phyloP scores from a whole-genome alignment of 1,140 invertebrate species.

The Coenobita brevimanus region DNA sequence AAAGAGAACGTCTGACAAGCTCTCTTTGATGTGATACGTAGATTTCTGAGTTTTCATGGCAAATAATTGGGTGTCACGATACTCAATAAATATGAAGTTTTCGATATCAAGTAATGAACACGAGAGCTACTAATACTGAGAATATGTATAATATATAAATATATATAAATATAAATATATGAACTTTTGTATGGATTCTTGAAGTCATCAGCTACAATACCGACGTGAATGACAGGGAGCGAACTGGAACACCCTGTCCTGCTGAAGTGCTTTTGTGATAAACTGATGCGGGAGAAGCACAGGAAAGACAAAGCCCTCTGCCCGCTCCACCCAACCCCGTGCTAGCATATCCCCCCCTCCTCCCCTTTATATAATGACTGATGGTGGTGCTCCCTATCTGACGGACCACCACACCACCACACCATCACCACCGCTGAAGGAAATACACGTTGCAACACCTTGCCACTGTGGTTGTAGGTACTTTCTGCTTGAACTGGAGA shows the following conservation, averaged over 20 bases:
- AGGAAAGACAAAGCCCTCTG: too few relatives aligned
- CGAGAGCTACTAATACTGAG: slow-evolving; percentile 64
- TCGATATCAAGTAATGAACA: slow-evolving; percentile 45
- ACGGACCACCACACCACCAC: too few relatives aligned
- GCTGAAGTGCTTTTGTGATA: slow-evolving; percentile 39
- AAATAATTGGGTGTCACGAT: slow-evolving; percentile 32
- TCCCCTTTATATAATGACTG: too few relatives aligned
- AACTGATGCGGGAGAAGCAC: not conserved
- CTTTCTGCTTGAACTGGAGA: too few relatives aligned
- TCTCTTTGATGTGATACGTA: slow-evolving; percentile 67
- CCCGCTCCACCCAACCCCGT: slow-evolving; percentile 11
- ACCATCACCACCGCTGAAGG: too few relatives aligned
- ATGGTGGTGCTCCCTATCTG: not conserved
- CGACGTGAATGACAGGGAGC: not conserved
- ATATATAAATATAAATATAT: slow-evolving; percentile 65
- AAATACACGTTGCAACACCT: too few relatives aligned
- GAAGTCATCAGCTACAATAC: slow-evolving; percentile 26
- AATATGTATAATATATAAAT: slow-evolving; percentile 65
- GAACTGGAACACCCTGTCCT: not conserved
- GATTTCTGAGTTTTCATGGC: slow-evolving; percentile 61
- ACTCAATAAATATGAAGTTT: slow-evolving; percentile 38
- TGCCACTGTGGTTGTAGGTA: too few relatives aligned
- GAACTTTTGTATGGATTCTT: slow-evolving; percentile 58
- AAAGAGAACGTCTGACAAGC: slow-evolving; percentile 50
- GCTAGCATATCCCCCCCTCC: not conserved